A percentile compares a stretch with the other conserved stretches of the same genome.
Conservation (phyloP, 2,888 invertebrate species). For the Aplocera efformata region DNA sequence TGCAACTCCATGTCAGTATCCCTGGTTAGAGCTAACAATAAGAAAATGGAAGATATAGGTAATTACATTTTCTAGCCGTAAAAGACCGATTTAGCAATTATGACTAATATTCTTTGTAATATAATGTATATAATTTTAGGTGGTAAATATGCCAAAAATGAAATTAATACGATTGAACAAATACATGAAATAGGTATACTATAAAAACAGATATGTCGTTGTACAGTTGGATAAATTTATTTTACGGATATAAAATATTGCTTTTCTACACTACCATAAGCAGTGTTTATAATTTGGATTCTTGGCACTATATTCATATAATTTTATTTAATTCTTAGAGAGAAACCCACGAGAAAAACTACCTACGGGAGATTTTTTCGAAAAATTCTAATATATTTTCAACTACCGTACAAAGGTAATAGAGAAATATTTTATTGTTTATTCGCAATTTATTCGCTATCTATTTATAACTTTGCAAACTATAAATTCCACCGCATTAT, state of each 20-base stretch:
- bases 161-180: conserved; percentile 41
- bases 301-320: conserved; percentile 48
- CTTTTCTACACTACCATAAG: conserved; percentile 67
- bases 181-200: conserved; percentile 54
- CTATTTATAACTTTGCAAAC: conserved; percentile 54
- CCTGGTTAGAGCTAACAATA: conserved; percentile 34
- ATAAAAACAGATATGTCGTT: conserved; percentile 74
- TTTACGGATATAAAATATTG: conserved; percentile 63
- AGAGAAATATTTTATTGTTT: conserved; percentile 66
- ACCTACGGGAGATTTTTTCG: conserved; percentile 64
- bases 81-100: conserved; percentile 37
- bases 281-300: conserved; percentile 52
- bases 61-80: conserved; percentile 23
- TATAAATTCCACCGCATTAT: conserved; percentile 72
- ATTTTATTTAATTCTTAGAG: conserved; percentile 51
- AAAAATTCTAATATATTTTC: conserved; percentile 61
- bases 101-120: conserved; percentile 34
- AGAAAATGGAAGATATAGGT: conserved; percentile 18
- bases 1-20: conserved; percentile 30
- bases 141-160: conserved; percentile 50
- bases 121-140: conserved; percentile 34
- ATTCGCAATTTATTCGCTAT: conserved; percentile 54
- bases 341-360: conserved; percentile 54
- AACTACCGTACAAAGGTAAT: conserved; percentile 70
- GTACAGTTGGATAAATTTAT: conserved; percentile 61